Conservation (phyloP, 2,888 invertebrate species). For the Diarsia mendica region DNA sequence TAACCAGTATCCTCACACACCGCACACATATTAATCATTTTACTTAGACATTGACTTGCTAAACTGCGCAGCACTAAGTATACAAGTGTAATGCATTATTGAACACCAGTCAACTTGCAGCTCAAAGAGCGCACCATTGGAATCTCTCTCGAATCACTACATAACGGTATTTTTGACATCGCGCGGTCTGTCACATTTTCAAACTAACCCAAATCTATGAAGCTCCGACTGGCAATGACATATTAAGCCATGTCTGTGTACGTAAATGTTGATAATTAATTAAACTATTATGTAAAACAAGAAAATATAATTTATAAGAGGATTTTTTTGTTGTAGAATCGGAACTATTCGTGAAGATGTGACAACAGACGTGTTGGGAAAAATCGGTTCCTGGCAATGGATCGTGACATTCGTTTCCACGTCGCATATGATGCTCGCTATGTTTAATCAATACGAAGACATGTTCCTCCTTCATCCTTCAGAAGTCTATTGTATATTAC, state of each 20-base stretch:
- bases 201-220: conserved; percentile 57
- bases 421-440: conserved; percentile 73
- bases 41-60: conserved; percentile 50
- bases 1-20: conserved; percentile 36
- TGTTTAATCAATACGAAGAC: conserved; percentile 83
- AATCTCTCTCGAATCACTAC: conserved; percentile 31
- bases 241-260: conserved; percentile 70
- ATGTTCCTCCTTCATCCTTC: conserved; percentile 78
- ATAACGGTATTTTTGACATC: conserved; percentile 24
- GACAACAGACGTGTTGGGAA: conserved; percentile 84
- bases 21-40: conserved; percentile 37
- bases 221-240: conserved; percentile 52
- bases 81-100: conserved; percentile 55
- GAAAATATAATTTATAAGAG: not conserved
- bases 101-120: conserved; percentile 33
- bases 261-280: conserved; percentile 53
- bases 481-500: conserved; percentile 73
- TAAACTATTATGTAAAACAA: not conserved
- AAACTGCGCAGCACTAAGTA: conserved; percentile 39
- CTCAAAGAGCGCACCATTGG: conserved; percentile 21
- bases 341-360: conserved; percentile 86
- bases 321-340: conserved; percentile 76
- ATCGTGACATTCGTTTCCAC: conserved; percentile 80
- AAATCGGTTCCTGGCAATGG: conserved; percentile 86
- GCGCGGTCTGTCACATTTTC: conserved; percentile 35